Evolutionary conservation across 2,113 vertebrate species (phyloP).

Genomic region (Syngnathus scovelli): DNA sequence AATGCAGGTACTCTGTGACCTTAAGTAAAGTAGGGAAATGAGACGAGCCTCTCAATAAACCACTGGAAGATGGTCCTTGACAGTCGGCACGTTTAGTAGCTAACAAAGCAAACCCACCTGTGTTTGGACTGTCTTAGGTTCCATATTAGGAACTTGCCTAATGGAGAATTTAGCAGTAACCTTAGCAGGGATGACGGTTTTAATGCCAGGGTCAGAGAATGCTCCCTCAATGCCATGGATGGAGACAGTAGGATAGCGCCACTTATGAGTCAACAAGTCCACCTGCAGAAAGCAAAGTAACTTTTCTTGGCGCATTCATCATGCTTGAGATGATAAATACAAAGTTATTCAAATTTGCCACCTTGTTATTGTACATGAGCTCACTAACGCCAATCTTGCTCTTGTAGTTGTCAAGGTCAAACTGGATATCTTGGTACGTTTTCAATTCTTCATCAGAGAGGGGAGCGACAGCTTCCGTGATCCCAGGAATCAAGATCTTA

Average conservation of each 20-base stretch:
- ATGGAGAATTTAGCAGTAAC: constrained; percentile 91
- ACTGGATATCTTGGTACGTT: constrained; percentile 75
- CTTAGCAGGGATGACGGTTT: constrained; percentile 87
- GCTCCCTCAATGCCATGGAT: constrained; percentile 89
- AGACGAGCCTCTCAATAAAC: no score
- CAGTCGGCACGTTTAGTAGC: no score
- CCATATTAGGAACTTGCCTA: constrained; percentile 84
- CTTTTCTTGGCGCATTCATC: background rate
- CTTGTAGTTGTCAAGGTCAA: constrained; percentile 76
- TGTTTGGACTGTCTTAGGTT: constrained; percentile 71
- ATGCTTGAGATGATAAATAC: background rate
- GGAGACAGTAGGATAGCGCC: constrained; percentile 84
- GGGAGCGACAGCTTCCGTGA: constrained; percentile 74
- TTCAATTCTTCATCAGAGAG: constrained; percentile 77
- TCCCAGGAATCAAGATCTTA: constrained; percentile 81
- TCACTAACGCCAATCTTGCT: constrained; percentile 67
- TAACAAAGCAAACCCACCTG: constrained; percentile 69
- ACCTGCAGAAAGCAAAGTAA: constrained; percentile 64
- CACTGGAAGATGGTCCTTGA: no score
- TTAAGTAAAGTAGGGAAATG: constrained; percentile 25
- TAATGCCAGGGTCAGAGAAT: constrained; percentile 77
- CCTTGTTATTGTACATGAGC: constrained; percentile 84
- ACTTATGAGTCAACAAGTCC: constrained; percentile 81
- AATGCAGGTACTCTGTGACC: constrained; percentile 76
- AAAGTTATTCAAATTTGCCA: constrained; percentile 31